phyloP scores from a whole-genome alignment of 2,113 vertebrate species.

The Mobula hypostoma region DNA sequence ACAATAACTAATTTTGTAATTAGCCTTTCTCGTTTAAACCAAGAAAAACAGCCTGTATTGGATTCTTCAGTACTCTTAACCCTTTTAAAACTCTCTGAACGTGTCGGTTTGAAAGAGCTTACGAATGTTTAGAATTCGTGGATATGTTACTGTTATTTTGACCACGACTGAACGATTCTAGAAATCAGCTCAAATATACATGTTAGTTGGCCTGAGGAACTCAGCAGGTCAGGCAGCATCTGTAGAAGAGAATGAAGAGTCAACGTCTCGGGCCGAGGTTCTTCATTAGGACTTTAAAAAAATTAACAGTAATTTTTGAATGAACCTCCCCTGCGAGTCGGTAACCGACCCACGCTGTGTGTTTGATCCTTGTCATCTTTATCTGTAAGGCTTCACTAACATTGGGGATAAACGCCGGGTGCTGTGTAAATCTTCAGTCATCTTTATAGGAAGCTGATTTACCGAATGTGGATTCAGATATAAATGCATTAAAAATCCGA shows the following conservation, averaged over 20 bases:
- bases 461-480: too few species aligned
- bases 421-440: neutral
- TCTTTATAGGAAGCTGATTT: neutral
- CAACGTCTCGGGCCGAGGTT: too few species aligned
- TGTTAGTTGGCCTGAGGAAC: too few species aligned
- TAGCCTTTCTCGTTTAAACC: neutral
- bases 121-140: neutral
- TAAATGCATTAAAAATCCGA: neutral
- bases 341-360: neutral
- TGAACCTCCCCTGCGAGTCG: neutral
- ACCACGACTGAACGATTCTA: neutral
- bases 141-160: neutral
- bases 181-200: too few species aligned
- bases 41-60: neutral
- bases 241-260: too few species aligned
- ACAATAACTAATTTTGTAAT: neutral
- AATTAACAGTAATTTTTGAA: neutral
- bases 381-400: neutral
- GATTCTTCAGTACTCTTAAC: neutral
- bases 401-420: neutral
- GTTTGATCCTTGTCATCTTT: neutral
- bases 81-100: neutral
- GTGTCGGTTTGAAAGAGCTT: neutral
- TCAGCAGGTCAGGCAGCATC: too few species aligned
- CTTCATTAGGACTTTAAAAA: too few species aligned